These are phyloP conservation scores for Sebastes jordani DNA, from an alignment of 2,797 vertebrate genomes.

Conservation along the genomic window DNA sequence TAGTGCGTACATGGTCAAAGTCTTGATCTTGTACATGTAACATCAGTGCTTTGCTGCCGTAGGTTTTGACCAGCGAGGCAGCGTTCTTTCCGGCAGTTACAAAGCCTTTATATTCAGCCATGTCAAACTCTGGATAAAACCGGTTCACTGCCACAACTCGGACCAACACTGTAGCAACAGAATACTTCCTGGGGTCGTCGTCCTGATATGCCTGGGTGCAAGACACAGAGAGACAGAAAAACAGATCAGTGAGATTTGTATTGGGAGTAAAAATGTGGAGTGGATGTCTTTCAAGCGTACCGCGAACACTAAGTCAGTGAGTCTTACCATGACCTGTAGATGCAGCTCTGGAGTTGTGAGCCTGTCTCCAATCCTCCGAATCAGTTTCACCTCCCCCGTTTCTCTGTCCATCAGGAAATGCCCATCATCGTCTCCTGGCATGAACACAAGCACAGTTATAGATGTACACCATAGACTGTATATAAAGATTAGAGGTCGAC, in stretches of 20 bases:
- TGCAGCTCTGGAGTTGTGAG: slow-evolving; percentile 64
- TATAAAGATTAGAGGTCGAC: background rate
- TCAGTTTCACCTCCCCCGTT: slow-evolving; percentile 74
- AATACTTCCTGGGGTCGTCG: slow-evolving; percentile 85
- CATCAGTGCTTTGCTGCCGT: slow-evolving; percentile 76
- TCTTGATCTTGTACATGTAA: slow-evolving; percentile 81
- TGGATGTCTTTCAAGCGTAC: background rate
- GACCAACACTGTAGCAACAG: slow-evolving; percentile 81
- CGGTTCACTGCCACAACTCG: slow-evolving; percentile 79
- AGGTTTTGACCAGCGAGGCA: slow-evolving; percentile 82
- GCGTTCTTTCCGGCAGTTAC: slow-evolving; percentile 64
- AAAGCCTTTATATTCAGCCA: slow-evolving; percentile 78
- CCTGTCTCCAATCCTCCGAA: slow-evolving; percentile 67
- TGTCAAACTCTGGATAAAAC: slow-evolving; percentile 78
- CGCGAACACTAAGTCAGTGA: background rate
- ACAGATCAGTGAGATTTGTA: background rate
- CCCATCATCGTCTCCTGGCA: slow-evolving; percentile 71
- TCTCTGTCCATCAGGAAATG: slow-evolving; percentile 78
- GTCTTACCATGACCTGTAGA: slow-evolving; percentile 82
- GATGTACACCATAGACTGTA: background rate
- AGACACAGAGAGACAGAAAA: background rate
- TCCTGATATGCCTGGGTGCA: slow-evolving; percentile 82
- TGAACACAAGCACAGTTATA: slow-evolving; percentile 1
- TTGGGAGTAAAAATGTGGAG: background rate
- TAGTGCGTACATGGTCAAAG: slow-evolving; percentile 78